Conservation (phyloP, 2,113 vertebrate species). For the Girardinichthys multiradiatus region DNA sequence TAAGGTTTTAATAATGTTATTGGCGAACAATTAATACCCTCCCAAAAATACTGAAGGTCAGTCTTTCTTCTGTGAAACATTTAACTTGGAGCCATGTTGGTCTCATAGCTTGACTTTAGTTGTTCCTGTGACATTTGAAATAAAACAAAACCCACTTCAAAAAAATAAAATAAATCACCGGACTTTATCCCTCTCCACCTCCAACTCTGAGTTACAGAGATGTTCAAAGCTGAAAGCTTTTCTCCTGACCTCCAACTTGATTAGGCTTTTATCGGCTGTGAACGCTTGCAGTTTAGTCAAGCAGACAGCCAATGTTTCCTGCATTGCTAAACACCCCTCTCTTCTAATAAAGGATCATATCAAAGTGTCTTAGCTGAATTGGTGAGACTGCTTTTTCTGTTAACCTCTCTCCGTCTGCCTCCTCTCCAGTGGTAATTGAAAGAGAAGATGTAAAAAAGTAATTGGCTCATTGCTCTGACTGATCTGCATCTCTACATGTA, state of each 20-base stretch:
- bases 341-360: constrained; percentile 54
- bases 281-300: constrained; percentile 25
- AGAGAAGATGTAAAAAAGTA: constrained; percentile 66
- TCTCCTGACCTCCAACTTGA: constrained; percentile 27
- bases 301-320: constrained; percentile 40
- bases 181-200: not conserved
- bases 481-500: constrained; percentile 45
- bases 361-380: constrained; percentile 63
- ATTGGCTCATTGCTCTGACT: constrained; percentile 65
- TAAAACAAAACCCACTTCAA: not conserved
- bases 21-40: too few relatives aligned
- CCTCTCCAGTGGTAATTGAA: constrained; percentile 59
- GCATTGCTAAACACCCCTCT: constrained; percentile 26
- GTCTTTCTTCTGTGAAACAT: not conserved
- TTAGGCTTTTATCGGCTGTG: constrained; percentile 53
- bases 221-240: constrained; percentile 20
- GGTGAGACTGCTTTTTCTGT: constrained; percentile 60
- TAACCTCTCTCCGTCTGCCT: constrained; percentile 44
- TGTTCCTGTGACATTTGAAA: not conserved
- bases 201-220: not conserved
- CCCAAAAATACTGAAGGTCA: not conserved
- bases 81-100: not conserved
- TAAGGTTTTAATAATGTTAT: too few relatives aligned
- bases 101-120: not conserved
- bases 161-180: not conserved